phyloP scores from a whole-genome alignment of 1,140 invertebrate genomes.

The Euwallacea fornicatus region DNA sequence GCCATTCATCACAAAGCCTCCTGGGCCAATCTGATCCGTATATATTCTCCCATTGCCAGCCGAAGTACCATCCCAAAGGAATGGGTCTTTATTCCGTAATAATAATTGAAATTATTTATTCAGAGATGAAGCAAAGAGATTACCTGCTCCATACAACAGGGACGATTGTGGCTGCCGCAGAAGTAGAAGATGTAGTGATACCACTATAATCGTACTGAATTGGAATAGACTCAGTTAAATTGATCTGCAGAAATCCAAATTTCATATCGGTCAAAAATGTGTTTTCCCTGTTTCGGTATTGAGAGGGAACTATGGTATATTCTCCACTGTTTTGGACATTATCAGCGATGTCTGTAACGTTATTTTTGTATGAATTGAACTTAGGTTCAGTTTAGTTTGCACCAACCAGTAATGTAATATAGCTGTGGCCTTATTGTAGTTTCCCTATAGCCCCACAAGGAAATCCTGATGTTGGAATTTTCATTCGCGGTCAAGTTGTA shows the following conservation, averaged over 20 bases:
- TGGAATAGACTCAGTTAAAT: constrained; percentile 82
- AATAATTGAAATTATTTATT: constrained; percentile 1
- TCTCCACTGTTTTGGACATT: constrained; percentile 48
- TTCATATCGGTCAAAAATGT: constrained; percentile 69
- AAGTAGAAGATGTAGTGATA: constrained; percentile 55
- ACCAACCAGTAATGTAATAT: constrained; percentile 58
- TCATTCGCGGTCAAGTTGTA: constrained; percentile 82
- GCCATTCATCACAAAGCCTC: constrained; percentile 84
- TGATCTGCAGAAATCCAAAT: constrained; percentile 90
- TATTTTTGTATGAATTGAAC: neutral
- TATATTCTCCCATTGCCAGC: constrained; percentile 78
- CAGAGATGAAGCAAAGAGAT: neutral
- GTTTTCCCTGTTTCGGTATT: constrained; percentile 69
- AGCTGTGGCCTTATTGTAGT: constrained; percentile 72
- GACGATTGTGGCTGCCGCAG: constrained; percentile 65
- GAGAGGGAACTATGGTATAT: constrained; percentile 47
- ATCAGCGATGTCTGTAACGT: constrained; percentile 37
- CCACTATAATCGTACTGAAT: constrained; percentile 81
- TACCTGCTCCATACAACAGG: constrained; percentile 80
- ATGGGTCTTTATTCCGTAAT: constrained; percentile 63
- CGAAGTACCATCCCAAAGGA: constrained; percentile 91
- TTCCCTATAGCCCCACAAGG: constrained; percentile 85
- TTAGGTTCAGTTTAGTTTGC: neutral
- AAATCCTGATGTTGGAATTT: constrained; percentile 75
- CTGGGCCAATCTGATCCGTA: constrained; percentile 80